phyloP scores from a whole-genome alignment of 2,113 vertebrate species.

The Bufo gargarizans region DNA sequence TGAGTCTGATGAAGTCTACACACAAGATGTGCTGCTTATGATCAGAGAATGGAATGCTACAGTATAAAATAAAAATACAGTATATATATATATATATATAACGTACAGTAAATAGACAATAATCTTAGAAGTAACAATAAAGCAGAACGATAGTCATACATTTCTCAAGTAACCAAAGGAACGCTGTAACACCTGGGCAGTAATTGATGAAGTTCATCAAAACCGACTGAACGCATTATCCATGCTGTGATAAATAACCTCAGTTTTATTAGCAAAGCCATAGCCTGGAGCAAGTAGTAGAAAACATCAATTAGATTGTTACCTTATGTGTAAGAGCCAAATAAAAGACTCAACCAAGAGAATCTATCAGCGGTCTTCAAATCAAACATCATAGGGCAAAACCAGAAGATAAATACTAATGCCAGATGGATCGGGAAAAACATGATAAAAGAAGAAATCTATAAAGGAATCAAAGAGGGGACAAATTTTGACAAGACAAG shows the following conservation, averaged over 20 bases:
- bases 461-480: neutral
- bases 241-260: neutral
- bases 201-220: neutral
- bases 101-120: too few species aligned
- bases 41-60: too few species aligned
- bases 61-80: too few species aligned
- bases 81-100: too few species aligned
- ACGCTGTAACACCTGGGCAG: neutral
- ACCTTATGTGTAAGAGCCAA: neutral
- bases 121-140: too few species aligned
- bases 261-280: neutral
- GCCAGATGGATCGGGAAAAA: too few species aligned
- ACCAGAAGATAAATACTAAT: too few species aligned
- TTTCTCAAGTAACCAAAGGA: neutral
- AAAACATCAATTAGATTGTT: neutral
- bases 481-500: neutral
- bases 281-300: neutral
- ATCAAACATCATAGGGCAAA: too few species aligned
- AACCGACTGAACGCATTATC: neutral
- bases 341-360: neutral
- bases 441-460: neutral
- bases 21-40: too few species aligned
- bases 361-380: too few species aligned
- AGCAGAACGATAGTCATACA: too few species aligned
- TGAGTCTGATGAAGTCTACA: too few species aligned